Conservation (phyloP, 1,140 invertebrate genomes). For the Elymnias hypermnestra region DNA sequence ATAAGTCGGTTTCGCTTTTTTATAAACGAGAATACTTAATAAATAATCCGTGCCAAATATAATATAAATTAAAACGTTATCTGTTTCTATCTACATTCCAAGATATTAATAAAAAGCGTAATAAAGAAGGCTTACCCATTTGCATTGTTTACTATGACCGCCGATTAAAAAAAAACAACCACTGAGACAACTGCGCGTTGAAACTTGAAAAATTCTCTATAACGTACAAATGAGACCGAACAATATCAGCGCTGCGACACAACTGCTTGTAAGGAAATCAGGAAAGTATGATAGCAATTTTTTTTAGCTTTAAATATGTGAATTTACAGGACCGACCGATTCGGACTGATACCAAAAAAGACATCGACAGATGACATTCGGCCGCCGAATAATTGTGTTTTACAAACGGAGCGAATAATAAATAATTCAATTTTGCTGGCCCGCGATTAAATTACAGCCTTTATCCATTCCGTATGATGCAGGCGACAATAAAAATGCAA, state of each 20-base stretch:
- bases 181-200: constrained; percentile 13
- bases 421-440: constrained; percentile 71
- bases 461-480: constrained; percentile 58
- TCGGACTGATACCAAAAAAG: constrained; percentile 49
- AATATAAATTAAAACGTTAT: constrained; percentile 13
- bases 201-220: constrained; percentile 27
- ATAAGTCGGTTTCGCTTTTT: constrained; percentile 20
- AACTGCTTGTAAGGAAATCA: constrained; percentile 53
- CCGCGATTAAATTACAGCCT: constrained; percentile 59
- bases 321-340: constrained; percentile 51
- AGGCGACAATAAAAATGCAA: constrained; percentile 72
- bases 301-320: constrained; percentile 48
- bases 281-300: constrained; percentile 48
- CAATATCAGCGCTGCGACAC: constrained; percentile 42
- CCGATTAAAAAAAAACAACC: constrained; percentile 21
- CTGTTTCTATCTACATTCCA: constrained; percentile 1
- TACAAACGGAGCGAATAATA: constrained; percentile 62
- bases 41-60: constrained; percentile 14
- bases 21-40: constrained; percentile 21
- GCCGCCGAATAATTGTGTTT: constrained; percentile 63
- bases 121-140: constrained; percentile 37
- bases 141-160: constrained; percentile 19
- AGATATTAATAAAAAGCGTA: constrained; percentile 15
- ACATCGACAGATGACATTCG: constrained; percentile 42
- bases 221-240: constrained; percentile 42